A percentile compares a stretch with the other conserved stretches of the same genome.
phyloP scores from a whole-genome alignment of 1,140 invertebrate genomes.

The Harpegnathos saltator region DNA sequence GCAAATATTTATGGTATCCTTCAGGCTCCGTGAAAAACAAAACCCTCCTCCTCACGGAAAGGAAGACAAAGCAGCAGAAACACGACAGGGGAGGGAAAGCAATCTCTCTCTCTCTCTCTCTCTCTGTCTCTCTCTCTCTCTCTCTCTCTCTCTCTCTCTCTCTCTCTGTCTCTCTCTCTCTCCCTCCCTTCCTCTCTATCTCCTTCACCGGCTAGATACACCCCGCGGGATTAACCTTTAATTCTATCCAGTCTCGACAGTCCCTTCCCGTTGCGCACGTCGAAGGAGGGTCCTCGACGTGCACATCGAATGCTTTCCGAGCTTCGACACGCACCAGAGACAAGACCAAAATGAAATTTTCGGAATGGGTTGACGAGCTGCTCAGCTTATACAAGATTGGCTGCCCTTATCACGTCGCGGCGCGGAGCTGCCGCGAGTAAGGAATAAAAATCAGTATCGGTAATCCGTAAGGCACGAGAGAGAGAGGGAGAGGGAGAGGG shows the following conservation, averaged over 20 bases:
- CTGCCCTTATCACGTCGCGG: neutral
- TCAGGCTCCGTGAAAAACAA: conserved; percentile 80
- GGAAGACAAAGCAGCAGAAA: conserved; percentile 60
- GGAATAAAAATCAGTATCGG: neutral
- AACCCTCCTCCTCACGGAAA: conserved; percentile 67
- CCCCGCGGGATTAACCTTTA: conserved; percentile 85
- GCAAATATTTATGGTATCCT: conserved; percentile 84
- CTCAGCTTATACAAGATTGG: conserved; percentile 8
- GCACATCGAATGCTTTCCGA: conserved; percentile 59
- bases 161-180: conserved; percentile 19
- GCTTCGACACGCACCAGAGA: conserved; percentile 46
- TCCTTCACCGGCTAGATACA: conserved; percentile 69
- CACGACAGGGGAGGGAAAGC: conserved; percentile 26
- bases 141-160: conserved; percentile 35
- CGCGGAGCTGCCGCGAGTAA: neutral
- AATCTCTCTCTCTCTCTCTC: too few relatives aligned
- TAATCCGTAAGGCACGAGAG: neutral
- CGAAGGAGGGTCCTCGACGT: conserved; percentile 48
- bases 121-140: conserved; percentile 16
- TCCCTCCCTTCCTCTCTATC: conserved; percentile 9
- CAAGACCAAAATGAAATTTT: conserved; percentile 73
- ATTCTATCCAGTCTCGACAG: conserved; percentile 83
- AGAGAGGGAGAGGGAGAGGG: too few relatives aligned
- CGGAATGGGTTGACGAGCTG: conserved; percentile 59
- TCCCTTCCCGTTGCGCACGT: conserved; percentile 60